Conservation (phyloP, 2,888 invertebrate species). For the Hartigia nigra region DNA sequence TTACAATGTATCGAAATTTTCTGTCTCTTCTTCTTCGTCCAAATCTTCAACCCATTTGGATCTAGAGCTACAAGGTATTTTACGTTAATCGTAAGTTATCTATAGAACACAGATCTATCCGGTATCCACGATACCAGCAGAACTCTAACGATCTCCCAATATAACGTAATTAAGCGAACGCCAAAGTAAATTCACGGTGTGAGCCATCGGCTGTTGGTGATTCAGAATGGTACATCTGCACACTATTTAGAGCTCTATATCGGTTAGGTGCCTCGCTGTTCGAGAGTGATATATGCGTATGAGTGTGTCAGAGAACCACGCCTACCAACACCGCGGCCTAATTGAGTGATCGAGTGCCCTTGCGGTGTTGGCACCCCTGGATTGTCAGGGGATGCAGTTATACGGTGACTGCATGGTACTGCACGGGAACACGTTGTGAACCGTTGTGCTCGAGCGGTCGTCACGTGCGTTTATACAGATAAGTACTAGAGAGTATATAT, state of each 20-base stretch:
- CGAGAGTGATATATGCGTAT: constrained; percentile 20
- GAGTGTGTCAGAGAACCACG: constrained; percentile 49
- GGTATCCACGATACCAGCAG: neutral
- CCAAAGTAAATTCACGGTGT: constrained; percentile 51
- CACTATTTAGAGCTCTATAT: constrained; percentile 30
- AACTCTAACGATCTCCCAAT: neutral
- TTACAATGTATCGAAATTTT: neutral
- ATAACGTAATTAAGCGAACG: neutral
- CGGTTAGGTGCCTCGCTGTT: constrained; percentile 41
- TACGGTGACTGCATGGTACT: neutral
- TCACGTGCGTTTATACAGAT: neutral
- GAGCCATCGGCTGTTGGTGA: constrained; percentile 51
- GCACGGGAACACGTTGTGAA: neutral
- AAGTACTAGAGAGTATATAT: neutral
- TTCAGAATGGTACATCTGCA: constrained; percentile 45
- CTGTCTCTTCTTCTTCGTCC: neutral
- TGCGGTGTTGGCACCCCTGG: constrained; percentile 53
- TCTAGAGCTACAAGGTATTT: neutral
- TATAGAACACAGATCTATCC: neutral
- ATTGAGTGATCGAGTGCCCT: constrained; percentile 60
- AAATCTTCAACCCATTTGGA: neutral
- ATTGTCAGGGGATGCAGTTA: constrained; percentile 37
- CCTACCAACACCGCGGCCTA: constrained; percentile 60
- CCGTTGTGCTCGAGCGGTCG: neutral
- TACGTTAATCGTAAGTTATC: neutral